Evolutionary conservation across 2,797 vertebrate genomes (phyloP).

Genomic region (Paramormyrops hopkinsi): DNA sequence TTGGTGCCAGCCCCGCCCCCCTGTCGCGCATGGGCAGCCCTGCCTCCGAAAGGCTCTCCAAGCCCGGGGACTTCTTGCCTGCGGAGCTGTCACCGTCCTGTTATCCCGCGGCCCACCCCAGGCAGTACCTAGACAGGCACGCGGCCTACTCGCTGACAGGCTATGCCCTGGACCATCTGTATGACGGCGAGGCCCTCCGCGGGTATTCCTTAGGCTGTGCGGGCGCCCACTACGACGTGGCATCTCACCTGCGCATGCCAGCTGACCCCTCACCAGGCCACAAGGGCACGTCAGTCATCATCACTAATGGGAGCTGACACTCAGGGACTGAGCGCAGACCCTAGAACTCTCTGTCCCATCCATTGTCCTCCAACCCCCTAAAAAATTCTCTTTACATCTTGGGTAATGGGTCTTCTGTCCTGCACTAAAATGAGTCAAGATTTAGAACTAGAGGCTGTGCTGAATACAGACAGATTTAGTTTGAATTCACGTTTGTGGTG

Average conservation of each 20-base stretch:
- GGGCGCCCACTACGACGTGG: constrained; percentile 76
- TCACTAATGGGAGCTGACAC: constrained; percentile 93
- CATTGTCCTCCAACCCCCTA: background rate
- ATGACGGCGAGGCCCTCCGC: constrained; percentile 80
- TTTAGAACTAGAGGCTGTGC: constrained; percentile 27
- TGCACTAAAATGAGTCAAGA: constrained; percentile 54
- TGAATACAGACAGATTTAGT: constrained; percentile 29
- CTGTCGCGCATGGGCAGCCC: constrained; percentile 83
- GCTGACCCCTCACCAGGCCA: constrained; percentile 79
- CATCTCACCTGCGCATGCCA: constrained; percentile 82
- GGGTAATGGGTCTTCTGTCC: constrained; percentile 50
- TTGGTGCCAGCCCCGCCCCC: constrained; percentile 72
- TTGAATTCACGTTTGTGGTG: constrained; percentile 39
- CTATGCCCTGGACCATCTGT: constrained; percentile 88
- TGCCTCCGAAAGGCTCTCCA: constrained; percentile 73
- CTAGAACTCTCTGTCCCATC: background rate
- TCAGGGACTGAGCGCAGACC: constrained; percentile 26
- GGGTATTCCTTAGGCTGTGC: constrained; percentile 78
- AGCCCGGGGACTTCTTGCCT: constrained; percentile 83
- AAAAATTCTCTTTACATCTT: constrained; percentile 40
- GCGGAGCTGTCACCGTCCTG: constrained; percentile 73
- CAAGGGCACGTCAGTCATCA: constrained; percentile 94
- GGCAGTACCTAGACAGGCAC: constrained; percentile 89
- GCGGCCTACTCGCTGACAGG: constrained; percentile 80
- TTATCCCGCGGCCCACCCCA: constrained; percentile 63